A percentile compares a stretch with the other conserved stretches of the same genome.
Conservation (phyloP, 1,140 invertebrate species). For the Drosophila melanica region DNA sequence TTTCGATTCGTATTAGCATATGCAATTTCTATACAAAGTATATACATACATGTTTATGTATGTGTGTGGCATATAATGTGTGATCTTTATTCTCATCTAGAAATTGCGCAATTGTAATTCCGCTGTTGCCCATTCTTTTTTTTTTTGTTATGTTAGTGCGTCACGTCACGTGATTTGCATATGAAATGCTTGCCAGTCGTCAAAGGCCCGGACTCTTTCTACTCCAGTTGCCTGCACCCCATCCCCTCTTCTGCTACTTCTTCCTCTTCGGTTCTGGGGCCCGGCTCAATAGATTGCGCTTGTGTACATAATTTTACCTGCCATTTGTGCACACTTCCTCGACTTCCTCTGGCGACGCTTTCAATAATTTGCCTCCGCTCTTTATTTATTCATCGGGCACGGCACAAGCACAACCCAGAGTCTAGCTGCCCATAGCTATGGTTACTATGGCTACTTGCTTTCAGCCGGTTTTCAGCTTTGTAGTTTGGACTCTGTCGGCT, state of each 20-base stretch:
- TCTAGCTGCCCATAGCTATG: constrained; percentile 26
- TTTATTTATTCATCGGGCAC: constrained; percentile 56
- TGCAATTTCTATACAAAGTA: constrained; percentile 9
- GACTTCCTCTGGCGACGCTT: constrained; percentile 55
- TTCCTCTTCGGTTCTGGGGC: too few species aligned
- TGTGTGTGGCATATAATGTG: constrained; percentile 1
- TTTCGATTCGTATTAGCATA: constrained; percentile 13
- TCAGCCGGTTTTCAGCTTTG: constrained; percentile 26
- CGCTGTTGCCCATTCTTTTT: constrained; percentile 40
- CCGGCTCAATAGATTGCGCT: constrained; percentile 24
- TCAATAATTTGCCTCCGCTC: constrained; percentile 51
- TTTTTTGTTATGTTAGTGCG: constrained; percentile 34
- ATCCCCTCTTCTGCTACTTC: background rate
- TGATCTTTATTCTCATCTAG: constrained; percentile 43
- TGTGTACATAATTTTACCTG: constrained; percentile 50
- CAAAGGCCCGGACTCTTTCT: constrained; percentile 18
- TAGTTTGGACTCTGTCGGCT: constrained; percentile 50
- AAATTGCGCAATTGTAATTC: constrained; percentile 64
- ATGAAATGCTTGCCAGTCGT: constrained; percentile 61
- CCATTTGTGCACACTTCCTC: constrained; percentile 52
- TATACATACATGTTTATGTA: constrained; percentile 3
- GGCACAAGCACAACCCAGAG: constrained; percentile 36
- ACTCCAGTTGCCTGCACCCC: too few species aligned
- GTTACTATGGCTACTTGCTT: constrained; percentile 8
- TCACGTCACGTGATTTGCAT: constrained; percentile 66